Base-by-base conservation (phyloP, 2,113 vertebrate genomes). In the Odontesthes bonariensis region DNA sequence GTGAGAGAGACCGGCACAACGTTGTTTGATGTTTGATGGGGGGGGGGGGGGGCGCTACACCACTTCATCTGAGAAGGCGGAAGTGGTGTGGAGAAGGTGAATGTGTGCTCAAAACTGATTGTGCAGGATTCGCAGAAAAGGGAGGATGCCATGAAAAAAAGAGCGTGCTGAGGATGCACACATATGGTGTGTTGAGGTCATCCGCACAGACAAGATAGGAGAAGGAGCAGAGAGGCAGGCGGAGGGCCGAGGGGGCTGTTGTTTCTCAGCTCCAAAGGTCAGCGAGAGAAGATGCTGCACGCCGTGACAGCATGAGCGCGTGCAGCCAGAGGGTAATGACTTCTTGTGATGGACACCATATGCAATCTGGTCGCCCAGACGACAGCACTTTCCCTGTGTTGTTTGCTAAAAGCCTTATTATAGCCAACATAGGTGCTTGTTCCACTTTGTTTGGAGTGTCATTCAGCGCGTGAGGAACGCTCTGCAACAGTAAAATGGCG, bases 311-410 rank as follows among this genome's bases (percentile, higher is more conserved):
- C 61, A 79, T 71, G 56, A 77, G 61, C 63, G 74, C n/a, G 33
- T 64, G 31, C 69, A 75, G 77, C 81, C 59, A 58, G 32, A 72
- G 75, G 81, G 72, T 65, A 70, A 84, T 70, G 74, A 70, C 63
- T 71, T 32, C 64, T 31, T 72, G 65, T 84, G 86, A 93, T 79
- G 75, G 80, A 79, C 75, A 77, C 54, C 84, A 85, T 90, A 86
- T 90, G 89, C 65, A 85, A 65, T 61, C 58, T 55, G 71, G 60
- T 51, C 73, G 69, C 49, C 59, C 17, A 27, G 42, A 83, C 6
- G 31, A 8, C 20, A 47, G 47, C 9, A 11, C 44, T 51, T 62
- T 56, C 32, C 35, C 49, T 62, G 64, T 52, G 73, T 78, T 73
- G 69, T 69, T 52, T 63, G 12, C 55, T 35, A 13, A 73, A 77